Base-by-base conservation (phyloP, 2,113 vertebrate species). In the Spermophilus dauricus region DNA sequence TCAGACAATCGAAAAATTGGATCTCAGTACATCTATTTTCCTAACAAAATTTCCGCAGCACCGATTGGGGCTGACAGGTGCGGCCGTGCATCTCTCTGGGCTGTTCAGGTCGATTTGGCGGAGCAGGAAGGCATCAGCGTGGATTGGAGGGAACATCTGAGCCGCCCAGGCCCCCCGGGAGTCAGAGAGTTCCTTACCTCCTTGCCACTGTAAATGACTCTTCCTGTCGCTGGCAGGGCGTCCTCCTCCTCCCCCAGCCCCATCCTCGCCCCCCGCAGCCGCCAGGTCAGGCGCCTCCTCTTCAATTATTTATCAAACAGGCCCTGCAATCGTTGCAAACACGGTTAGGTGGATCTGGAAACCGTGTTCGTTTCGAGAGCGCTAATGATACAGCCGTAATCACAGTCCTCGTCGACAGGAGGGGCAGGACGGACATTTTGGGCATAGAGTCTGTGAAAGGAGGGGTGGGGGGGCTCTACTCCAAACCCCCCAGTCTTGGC, bases 71-170 rank as follows among this genome's bases (percentile, higher is more conserved):
- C 98, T 99, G 98, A 99, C 99, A 99, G 98, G 98, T 98, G 98
- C 97, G 97, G 98, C 98, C 92, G 97, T 80, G 87, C 96, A 95
- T 98, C 98, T 98, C 98, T 98, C 97, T 97, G 98, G 98, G 98
- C 98, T 99, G 98, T 98, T 99, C 98, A 98, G 98, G 99, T 99
- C 98, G 98, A 99, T 99, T 99, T 99, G 98, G 98, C 98, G 97
- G 82, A 97, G 97, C 81, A 53, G 98, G 98, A 98, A 94, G 86
- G 99, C 99, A 99, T 99, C 99, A 98, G 98, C 97, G 22, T 98
- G 98, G 98, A 99, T 99, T 99, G 98, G 98, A 99, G 97, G 98
- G 98, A 99, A 98, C 99, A 98, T 99, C 97, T 97, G 98, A 98
- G 98, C 96, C 45, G 94, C 96, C 65, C 76, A 12, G 94, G 45